Percentiles rank a stretch among this genome's conserved stretches.
Evolutionary conservation across 1,140 invertebrate species (phyloP).

Genomic region (Euwallacea similis): DNA sequence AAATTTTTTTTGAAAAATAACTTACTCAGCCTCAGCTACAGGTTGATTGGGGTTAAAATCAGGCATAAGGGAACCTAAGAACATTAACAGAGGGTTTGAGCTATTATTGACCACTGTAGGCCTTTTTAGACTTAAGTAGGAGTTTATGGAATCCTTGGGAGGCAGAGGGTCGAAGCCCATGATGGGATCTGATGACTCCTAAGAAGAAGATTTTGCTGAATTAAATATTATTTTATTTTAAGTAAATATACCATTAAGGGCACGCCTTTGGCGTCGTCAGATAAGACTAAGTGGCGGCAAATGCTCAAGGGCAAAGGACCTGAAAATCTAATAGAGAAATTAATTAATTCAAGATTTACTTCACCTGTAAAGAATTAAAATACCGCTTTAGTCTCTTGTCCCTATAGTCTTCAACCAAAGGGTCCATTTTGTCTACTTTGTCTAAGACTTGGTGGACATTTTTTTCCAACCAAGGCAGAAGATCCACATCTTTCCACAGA

Average conservation of each 20-base stretch:
- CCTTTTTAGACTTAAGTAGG: slow-evolving; percentile 64
- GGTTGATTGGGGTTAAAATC: slow-evolving; percentile 60
- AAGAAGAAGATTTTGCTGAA: slow-evolving; percentile 31
- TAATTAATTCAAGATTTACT: background rate
- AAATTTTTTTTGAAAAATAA: background rate
- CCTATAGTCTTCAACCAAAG: slow-evolving; percentile 65
- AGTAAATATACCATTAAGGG: slow-evolving; percentile 56
- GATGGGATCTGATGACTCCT: slow-evolving; percentile 61
- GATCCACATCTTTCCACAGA: slow-evolving; percentile 77
- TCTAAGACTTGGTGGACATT: slow-evolving; percentile 69
- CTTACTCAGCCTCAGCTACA: background rate
- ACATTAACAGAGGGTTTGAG: slow-evolving; percentile 58
- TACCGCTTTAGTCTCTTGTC: slow-evolving; percentile 63
- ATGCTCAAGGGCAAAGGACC: slow-evolving; percentile 72
- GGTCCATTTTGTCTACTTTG: slow-evolving; percentile 66
- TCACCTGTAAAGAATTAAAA: background rate
- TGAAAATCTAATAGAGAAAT: slow-evolving; percentile 52
- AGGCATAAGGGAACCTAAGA: slow-evolving; percentile 69
- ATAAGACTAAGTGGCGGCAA: slow-evolving; percentile 77
- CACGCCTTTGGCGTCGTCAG: slow-evolving; percentile 79
- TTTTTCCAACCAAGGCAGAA: slow-evolving; percentile 77
- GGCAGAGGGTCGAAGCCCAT: slow-evolving; percentile 82
- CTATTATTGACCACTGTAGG: slow-evolving; percentile 47
- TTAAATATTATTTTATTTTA: slow-evolving; percentile 18
- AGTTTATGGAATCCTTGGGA: slow-evolving; percentile 72